Conservation (phyloP, 2,797 vertebrate genomes). For the Sebastes steindachneri region DNA sequence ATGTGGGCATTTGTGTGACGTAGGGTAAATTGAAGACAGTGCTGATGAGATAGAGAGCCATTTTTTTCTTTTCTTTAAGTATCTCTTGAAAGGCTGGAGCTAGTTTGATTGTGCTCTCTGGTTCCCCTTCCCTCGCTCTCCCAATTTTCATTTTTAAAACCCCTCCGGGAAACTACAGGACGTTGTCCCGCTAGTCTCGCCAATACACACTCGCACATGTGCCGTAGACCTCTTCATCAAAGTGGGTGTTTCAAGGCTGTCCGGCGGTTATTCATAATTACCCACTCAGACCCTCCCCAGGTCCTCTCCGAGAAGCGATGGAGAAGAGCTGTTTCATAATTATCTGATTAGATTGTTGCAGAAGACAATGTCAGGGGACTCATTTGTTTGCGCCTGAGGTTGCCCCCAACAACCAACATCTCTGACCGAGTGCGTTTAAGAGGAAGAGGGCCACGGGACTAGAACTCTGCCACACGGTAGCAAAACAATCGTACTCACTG, state of each 20-base stretch:
- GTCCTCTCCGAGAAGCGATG: constrained; percentile 34
- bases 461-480: neutral
- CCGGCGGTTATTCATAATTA: constrained; percentile 59
- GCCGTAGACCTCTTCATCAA: constrained; percentile 55
- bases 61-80: neutral
- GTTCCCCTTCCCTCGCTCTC: neutral
- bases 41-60: constrained; percentile 15
- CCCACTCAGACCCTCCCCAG: constrained; percentile 50
- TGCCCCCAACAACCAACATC: constrained; percentile 56
- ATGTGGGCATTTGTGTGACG: constrained; percentile 28
- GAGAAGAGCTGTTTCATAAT: constrained; percentile 57
- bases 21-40: constrained; percentile 9
- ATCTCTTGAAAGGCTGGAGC: constrained; percentile 10
- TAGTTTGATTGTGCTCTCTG: constrained; percentile 38
- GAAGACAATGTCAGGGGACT: constrained; percentile 54
- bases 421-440: constrained; percentile 26
- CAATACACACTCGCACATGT: constrained; percentile 23
- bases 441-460: neutral
- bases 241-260: constrained; percentile 53
- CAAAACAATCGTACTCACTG: constrained; percentile 16
- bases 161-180: constrained; percentile 21
- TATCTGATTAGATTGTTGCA: constrained; percentile 66
- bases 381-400: constrained; percentile 50
- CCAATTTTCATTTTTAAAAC: constrained; percentile 37
- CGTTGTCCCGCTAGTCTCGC: constrained; percentile 6